Percentiles rank a stretch among this genome's conserved stretches.
phyloP scores from a whole-genome alignment of 2,113 vertebrate species.

The Xyrauchen texanus region DNA sequence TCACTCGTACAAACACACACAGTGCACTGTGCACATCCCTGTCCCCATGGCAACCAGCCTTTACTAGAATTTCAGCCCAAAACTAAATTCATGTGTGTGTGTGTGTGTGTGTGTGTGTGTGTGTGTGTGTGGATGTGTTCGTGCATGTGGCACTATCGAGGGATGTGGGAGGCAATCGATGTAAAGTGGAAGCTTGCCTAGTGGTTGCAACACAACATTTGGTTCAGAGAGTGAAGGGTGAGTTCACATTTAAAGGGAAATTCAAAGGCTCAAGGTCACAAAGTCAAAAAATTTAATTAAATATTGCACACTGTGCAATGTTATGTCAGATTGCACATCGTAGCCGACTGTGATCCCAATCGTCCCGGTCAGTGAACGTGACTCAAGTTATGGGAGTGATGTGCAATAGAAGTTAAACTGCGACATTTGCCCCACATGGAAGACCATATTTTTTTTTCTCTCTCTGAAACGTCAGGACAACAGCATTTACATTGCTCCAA shows the following conservation, averaged over 20 bases:
- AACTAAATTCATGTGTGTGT: slow-evolving; percentile 4
- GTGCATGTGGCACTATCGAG: background rate
- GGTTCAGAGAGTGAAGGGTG: background rate
- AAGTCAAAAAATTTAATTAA: too few relatives aligned
- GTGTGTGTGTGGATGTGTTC: background rate
- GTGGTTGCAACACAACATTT: slow-evolving; percentile 10
- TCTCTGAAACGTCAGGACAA: too few relatives aligned
- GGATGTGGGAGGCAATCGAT: slow-evolving; percentile 37
- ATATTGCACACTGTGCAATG: too few relatives aligned
- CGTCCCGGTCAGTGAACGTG: too few relatives aligned
- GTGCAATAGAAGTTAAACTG: too few relatives aligned
- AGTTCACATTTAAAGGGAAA: background rate
- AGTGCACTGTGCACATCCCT: slow-evolving; percentile 16
- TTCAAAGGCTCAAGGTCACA: background rate
- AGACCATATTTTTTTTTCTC: too few relatives aligned
- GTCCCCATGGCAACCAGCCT: slow-evolving; percentile 55
- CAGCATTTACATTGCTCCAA: too few relatives aligned
- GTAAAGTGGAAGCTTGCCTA: slow-evolving; percentile 21
- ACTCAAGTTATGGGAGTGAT: too few relatives aligned
- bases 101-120: background rate
- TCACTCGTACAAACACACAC: background rate
- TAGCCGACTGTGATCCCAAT: too few relatives aligned
- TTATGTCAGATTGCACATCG: too few relatives aligned
- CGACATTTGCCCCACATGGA: too few relatives aligned
- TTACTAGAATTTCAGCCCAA: slow-evolving; percentile 26